phyloP scores from a whole-genome alignment of 1,140 invertebrate genomes.

The Neuroterus valhalla region DNA sequence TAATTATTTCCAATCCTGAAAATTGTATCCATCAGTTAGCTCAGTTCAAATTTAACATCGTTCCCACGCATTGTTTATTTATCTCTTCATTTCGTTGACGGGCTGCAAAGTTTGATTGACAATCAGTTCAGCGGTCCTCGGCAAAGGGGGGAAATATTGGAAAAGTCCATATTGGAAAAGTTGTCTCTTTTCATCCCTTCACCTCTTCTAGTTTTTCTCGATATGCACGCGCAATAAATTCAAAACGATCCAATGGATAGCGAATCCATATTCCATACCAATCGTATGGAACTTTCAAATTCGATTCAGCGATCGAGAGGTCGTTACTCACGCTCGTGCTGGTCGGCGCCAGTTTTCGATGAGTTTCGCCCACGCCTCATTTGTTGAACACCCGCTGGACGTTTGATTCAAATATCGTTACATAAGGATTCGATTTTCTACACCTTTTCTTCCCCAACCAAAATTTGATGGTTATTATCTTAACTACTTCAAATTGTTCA shows the following conservation, averaged over 20 bases:
- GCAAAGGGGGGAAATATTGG: conserved; percentile 48
- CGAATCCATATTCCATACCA: conserved; percentile 32
- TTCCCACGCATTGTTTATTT: background rate
- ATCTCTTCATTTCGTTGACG: background rate
- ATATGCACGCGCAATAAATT: conserved; percentile 39
- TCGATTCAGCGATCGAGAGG: conserved; percentile 33
- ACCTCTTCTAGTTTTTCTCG: conserved; percentile 16
- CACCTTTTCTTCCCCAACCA: conserved; percentile 17
- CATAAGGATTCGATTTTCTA: background rate
- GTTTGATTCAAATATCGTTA: conserved; percentile 21
- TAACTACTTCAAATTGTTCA: too few relatives aligned
- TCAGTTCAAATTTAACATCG: background rate
- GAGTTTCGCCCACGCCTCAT: conserved; percentile 10
- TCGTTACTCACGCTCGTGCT: conserved; percentile 15
- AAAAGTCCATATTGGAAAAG: conserved; percentile 32
- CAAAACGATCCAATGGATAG: conserved; percentile 24
- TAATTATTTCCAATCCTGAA: too few relatives aligned
- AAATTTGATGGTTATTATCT: too few relatives aligned
- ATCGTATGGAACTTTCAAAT: conserved; percentile 35
- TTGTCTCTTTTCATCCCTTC: conserved; percentile 15
- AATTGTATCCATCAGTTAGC: too few relatives aligned
- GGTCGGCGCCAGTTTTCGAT: conserved; percentile 22
- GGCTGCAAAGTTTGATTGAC: conserved; percentile 47
- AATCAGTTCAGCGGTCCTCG: conserved; percentile 35
- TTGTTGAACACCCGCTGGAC: conserved; percentile 22